A percentile compares a stretch with the other conserved stretches of the same genome.
These are phyloP conservation scores for Syritta pipiens DNA, from an alignment of 2,888 invertebrate genomes.

Conservation along the genomic window DNA sequence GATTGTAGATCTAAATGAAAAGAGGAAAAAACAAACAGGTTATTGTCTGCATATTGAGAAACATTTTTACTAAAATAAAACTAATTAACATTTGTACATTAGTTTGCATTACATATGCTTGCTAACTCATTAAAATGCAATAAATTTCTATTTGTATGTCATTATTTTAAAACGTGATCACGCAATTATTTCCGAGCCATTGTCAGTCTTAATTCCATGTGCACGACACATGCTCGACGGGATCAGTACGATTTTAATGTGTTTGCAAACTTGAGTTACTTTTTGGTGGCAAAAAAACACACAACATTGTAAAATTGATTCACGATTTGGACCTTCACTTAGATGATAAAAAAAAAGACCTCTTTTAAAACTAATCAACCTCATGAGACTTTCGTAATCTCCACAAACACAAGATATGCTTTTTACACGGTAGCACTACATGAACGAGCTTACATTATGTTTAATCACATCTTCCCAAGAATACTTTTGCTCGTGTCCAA, in stretches of 20 bases:
- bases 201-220: conserved; percentile 36
- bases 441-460: conserved; percentile 45
- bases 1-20: conserved; percentile 88
- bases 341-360: conserved; percentile 25
- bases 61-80: too few species aligned
- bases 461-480: conserved; percentile 48
- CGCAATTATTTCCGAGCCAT: conserved; percentile 43
- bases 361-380: conserved; percentile 15
- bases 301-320: conserved; percentile 53
- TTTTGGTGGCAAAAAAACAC: neutral
- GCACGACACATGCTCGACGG: conserved; percentile 25
- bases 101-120: conserved; percentile 10
- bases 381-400: conserved; percentile 14
- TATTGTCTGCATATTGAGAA: too few species aligned
- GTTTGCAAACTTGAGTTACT: too few species aligned
- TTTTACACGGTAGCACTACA: conserved; percentile 11
- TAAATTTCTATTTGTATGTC: conserved; percentile 48
- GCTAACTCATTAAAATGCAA: conserved; percentile 53
- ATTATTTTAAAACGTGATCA: conserved; percentile 57
- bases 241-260: conserved; percentile 42
- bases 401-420: conserved; percentile 6
- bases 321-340: conserved; percentile 59
- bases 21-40: conserved; percentile 4
- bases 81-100: neutral
- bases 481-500: neutral